phyloP scores from a whole-genome alignment of 2,888 invertebrate species.

The Plagiodera versicolora region DNA sequence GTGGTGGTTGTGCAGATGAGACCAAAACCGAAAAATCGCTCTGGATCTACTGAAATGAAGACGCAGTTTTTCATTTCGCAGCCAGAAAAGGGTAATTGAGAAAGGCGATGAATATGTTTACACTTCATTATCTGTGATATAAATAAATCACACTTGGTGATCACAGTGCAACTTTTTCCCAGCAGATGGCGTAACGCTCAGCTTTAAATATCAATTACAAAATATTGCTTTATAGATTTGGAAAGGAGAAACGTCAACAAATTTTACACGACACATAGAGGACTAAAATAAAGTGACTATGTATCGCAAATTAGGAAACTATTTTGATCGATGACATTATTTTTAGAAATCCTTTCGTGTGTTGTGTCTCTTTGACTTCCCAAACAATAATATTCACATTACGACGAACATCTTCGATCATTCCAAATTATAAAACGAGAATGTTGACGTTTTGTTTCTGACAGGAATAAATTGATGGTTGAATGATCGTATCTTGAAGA shows the following conservation, averaged over 20 bases:
- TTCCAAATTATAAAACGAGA: background rate
- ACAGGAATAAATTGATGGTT: background rate
- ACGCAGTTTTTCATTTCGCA: conserved; percentile 23
- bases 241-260: no score
- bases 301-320: no score
- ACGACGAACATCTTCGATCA: background rate
- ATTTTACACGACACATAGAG: no score
- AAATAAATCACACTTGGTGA: no score
- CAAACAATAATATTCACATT: background rate
- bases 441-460: background rate
- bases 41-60: conserved; percentile 27
- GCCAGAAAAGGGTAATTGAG: conserved; percentile 29
- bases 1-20: conserved; percentile 31
- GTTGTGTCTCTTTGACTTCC: background rate
- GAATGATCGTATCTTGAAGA: background rate
- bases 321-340: no score
- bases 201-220: no score
- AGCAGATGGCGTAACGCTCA: no score
- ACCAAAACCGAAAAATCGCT: conserved; percentile 35
- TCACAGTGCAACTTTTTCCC: no score
- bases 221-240: no score
- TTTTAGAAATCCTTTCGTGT: no score
- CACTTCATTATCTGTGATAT: conserved; percentile 30
- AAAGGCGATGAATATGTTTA: conserved; percentile 30
- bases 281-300: no score